Percentiles rank a stretch among this genome's conserved stretches.
Conservation (phyloP, 1,140 invertebrate species). For the Caenorhabditis latens region DNA sequence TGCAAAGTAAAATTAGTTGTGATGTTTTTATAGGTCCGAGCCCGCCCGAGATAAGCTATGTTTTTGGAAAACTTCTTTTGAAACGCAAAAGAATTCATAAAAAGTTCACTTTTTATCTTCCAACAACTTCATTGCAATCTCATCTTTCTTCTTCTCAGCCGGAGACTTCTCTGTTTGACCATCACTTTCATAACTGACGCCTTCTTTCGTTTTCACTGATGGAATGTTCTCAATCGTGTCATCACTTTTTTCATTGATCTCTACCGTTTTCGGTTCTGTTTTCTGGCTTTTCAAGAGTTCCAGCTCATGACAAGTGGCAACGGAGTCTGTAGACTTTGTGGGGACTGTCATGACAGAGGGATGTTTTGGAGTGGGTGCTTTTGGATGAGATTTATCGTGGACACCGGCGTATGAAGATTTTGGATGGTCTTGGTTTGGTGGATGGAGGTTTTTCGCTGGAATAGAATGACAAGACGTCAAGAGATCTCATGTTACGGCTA, state of each 20-base stretch:
- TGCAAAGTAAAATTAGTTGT: too few species aligned
- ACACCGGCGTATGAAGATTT: neutral
- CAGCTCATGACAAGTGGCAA: neutral
- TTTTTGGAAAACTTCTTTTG: too few species aligned
- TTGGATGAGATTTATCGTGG: neutral
- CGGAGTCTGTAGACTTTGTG: neutral
- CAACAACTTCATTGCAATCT: neutral
- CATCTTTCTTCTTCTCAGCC: neutral
- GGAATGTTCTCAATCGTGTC: constrained; percentile 23
- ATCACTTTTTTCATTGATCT: constrained; percentile 14
- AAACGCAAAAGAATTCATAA: neutral
- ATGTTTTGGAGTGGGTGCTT: neutral
- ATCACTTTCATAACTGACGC: neutral
- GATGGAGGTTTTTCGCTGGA: neutral
- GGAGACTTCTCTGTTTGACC: neutral
- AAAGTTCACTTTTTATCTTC: neutral
- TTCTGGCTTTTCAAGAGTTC: neutral
- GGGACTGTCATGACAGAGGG: neutral
- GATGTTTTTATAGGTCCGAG: too few species aligned
- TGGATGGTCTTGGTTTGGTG: neutral
- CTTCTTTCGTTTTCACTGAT: neutral
- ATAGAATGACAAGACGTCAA: too few species aligned
- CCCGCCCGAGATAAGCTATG: too few species aligned
- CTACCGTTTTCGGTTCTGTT: neutral
- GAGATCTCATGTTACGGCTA: too few species aligned